A percentile compares a stretch with the other conserved stretches of the same genome.
Evolutionary conservation across 2,797 vertebrate species (phyloP).

Genomic region (Bovichtus variegatus): DNA sequence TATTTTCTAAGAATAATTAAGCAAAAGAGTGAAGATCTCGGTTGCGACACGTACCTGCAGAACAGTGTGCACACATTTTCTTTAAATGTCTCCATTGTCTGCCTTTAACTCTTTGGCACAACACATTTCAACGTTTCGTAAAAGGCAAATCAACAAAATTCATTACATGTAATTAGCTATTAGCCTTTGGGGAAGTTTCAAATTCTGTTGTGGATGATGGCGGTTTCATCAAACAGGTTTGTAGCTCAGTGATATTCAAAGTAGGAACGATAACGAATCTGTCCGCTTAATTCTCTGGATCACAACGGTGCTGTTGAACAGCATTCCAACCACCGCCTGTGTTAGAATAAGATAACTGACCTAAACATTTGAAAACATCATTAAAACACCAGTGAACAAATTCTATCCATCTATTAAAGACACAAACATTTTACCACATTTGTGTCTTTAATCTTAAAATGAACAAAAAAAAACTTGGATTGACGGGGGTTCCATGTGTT

Average conservation of each 20-base stretch:
- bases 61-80: neutral
- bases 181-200: neutral
- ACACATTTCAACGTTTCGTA: neutral
- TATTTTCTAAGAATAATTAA: neutral
- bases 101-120: neutral
- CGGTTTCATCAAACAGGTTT: neutral
- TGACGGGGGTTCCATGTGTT: neutral
- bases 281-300: neutral
- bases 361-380: neutral
- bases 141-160: neutral
- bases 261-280: neutral
- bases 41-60: neutral
- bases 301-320: neutral
- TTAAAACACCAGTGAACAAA: neutral
- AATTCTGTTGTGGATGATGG: neutral
- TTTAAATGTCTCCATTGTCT: neutral
- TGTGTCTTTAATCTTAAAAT: neutral
- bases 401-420: neutral
- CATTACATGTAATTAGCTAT: neutral
- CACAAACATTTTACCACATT: no score
- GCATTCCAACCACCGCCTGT: neutral
- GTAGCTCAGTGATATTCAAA: constrained; percentile 5
- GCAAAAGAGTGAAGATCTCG: neutral
- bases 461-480: neutral
- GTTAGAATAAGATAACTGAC: neutral